phyloP scores from a whole-genome alignment of 1,140 invertebrate genomes.

The Drosophila hydei region DNA sequence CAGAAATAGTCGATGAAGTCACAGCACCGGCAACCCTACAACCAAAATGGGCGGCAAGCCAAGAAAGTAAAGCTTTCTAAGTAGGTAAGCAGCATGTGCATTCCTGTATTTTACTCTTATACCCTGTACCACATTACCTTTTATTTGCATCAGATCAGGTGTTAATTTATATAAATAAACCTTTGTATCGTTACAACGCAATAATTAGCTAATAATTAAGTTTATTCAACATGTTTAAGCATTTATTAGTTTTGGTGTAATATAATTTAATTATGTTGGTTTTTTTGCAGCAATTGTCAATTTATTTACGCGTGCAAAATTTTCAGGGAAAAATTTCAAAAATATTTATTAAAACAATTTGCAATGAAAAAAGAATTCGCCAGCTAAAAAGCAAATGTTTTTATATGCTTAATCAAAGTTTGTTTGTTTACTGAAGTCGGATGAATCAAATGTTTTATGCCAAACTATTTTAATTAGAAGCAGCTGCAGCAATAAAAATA shows the following conservation, averaged over 20 bases:
- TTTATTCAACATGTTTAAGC: constrained; percentile 56
- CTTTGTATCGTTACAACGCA: no score
- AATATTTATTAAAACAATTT: constrained; percentile 27
- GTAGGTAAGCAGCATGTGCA: no score
- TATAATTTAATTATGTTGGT: constrained; percentile 77
- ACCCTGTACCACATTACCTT: not conserved
- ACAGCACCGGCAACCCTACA: no score
- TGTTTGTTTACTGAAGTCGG: constrained; percentile 26
- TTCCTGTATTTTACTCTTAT: no score
- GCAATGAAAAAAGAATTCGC: constrained; percentile 42
- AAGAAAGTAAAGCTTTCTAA: no score
- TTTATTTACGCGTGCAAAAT: constrained; percentile 55
- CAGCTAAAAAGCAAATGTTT: constrained; percentile 31
- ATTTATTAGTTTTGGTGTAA: constrained; percentile 41
- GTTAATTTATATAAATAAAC: constrained; percentile 68
- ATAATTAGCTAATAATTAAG: constrained; percentile 53
- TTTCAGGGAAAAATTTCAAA: constrained; percentile 18
- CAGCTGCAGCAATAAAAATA: constrained; percentile 13
- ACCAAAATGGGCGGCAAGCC: no score
- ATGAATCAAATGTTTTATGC: constrained; percentile 15
- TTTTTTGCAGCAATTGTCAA: constrained; percentile 66
- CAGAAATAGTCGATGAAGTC: no score
- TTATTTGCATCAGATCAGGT: constrained; percentile 38
- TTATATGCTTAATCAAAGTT: constrained; percentile 26
- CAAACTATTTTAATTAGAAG: constrained; percentile 16